phyloP scores from a whole-genome alignment of 2,113 vertebrate genomes.

The Lampris megalopsis region DNA sequence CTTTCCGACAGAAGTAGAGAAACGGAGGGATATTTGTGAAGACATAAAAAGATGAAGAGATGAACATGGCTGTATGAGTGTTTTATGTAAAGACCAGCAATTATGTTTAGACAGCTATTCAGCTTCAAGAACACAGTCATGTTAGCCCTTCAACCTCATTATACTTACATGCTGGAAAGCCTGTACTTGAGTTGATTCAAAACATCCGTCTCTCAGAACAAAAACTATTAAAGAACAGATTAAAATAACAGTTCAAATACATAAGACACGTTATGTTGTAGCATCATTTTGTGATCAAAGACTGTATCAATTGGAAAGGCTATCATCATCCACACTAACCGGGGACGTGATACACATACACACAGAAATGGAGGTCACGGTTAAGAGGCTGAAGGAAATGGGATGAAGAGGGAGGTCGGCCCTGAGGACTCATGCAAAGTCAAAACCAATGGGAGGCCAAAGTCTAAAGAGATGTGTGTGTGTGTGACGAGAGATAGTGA shows the following conservation, averaged over 20 bases:
- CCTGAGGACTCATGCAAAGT: conserved; percentile 54
- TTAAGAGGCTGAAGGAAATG: no score
- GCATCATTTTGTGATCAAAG: conserved; percentile 23
- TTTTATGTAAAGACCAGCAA: no score
- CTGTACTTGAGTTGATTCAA: no score
- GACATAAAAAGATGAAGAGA: no score
- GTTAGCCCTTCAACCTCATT: no score
- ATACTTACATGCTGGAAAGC: no score
- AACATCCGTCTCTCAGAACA: not conserved
- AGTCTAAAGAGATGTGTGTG: conserved; percentile 47
- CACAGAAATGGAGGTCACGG: conserved; percentile 64
- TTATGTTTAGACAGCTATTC: no score
- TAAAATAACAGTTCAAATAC: not conserved
- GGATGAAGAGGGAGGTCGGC: no score
- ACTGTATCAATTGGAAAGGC: conserved; percentile 8
- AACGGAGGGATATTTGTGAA: no score
- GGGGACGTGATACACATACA: conserved; percentile 32
- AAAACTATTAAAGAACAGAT: not conserved
- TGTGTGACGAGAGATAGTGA: not conserved
- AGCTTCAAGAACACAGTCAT: no score
- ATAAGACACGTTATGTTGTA: not conserved
- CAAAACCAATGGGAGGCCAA: conserved; percentile 64
- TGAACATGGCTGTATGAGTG: no score
- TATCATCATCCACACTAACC: conserved; percentile 13
- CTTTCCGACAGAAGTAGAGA: no score